Base-by-base conservation (phyloP, 2,113 vertebrate species). In the Vulpes lagopus region DNA sequence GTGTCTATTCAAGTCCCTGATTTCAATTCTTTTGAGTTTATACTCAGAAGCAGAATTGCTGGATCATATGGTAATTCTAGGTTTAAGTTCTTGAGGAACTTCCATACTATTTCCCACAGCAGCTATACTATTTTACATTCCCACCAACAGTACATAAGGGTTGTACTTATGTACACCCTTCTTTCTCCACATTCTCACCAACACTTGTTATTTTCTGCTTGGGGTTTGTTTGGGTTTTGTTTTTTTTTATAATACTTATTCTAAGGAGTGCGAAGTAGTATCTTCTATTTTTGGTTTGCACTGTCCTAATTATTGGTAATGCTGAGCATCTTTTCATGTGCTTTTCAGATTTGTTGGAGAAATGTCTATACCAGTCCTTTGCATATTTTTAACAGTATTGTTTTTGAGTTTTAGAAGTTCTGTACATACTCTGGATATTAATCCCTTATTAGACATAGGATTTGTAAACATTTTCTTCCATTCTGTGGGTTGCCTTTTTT, bases 151-250 rank as follows among this genome's bases (percentile, higher is more conserved):
- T 60, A 20, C 14, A 82, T 3, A 43, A 32, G 7, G 8, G 8
- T 86, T 35, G 2, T 35, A 35, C 35, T 35, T 35, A 35, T 35
- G 35, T 35, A 35, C 35, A 35, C 35, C 35, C 35, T 35, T 35
- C 35, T 59, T 93, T 95, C n/a, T 92, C 64, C 30, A 90, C 57
- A 93, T 89, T 38, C n/a, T 92, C 59, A 25, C 8, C 69, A 71
- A 74, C 20, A 25, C 32, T 93, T 79, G 43, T 62, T 90, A 15
- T 71, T 79, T 78, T 89, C n/a, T 89, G 6, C 2, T n/a, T 64
- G 22, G 30, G 32, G 9, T 22, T 59, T 87, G 43, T 43, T 43
- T 43, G 43, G 43, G 43, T 71, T 87, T 38, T 3, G 4, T 79
- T 79, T 15, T 17, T 57, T 38, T 35, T 73, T 12, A 22, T 35